Percentiles rank a stretch among this genome's conserved stretches.
These are phyloP conservation scores for Syrmaticus mikado DNA, from an alignment of 2,113 vertebrate species.

Conservation along the genomic window DNA sequence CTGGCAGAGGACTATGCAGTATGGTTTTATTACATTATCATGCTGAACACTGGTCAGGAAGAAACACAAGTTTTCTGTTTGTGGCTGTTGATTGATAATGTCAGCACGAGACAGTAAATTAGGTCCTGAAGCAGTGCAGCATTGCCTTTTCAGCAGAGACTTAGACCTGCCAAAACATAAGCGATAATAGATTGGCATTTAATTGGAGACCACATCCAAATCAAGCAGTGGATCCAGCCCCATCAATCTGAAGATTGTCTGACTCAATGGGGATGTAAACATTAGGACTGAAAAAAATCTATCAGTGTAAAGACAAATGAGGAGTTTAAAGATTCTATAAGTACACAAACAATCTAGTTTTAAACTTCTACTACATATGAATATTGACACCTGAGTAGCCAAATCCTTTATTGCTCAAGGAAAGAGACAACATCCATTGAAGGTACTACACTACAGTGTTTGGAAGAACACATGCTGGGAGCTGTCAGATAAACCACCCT, in stretches of 20 bases:
- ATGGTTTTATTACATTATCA: fast-evolving
- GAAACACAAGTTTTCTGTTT: neutral
- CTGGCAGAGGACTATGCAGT: fast-evolving
- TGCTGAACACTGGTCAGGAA: neutral
- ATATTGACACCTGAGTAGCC: no score
- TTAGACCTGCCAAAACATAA: neutral
- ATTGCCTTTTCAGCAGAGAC: neutral
- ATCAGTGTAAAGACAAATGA: neutral
- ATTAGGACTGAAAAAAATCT: neutral
- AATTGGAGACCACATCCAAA: no score
- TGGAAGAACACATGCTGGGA: neutral
- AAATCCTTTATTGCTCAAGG: neutral
- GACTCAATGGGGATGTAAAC: neutral
- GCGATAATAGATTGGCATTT: neutral
- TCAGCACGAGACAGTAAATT: no score
- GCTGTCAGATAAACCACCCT: fast-evolving
- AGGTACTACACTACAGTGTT: fast-evolving
- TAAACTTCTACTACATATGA: neutral
- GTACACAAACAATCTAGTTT: neutral
- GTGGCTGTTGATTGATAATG: no score
- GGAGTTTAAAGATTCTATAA: neutral
- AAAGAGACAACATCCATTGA: fast-evolving
- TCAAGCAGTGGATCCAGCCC: no score
- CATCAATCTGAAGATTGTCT: fast-evolving
- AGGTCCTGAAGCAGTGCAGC: neutral